These are phyloP conservation scores for Thinocorus orbignyianus DNA, from an alignment of 2,113 vertebrate species.

Conservation along the genomic window DNA sequence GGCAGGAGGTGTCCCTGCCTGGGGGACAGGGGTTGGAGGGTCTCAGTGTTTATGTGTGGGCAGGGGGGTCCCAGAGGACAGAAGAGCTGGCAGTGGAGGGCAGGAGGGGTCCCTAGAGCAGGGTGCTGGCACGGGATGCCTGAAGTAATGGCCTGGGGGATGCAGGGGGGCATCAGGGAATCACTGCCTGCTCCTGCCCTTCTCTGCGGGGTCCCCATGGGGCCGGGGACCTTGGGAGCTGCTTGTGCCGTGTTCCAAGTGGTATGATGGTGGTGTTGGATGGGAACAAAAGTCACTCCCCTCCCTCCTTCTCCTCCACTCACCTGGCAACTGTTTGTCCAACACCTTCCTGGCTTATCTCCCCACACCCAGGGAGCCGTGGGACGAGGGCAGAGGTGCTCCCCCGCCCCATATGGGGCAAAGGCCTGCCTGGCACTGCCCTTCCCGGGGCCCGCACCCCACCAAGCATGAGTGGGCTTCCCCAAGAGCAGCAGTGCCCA, in stretches of 20 bases:
- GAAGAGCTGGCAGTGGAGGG: neutral
- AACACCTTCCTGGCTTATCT: conserved; percentile 63
- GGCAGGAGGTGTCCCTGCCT: neutral
- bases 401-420: conserved; percentile 26
- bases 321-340: conserved; percentile 48
- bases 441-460: neutral
- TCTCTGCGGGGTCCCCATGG: accelerated
- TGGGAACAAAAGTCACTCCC: conserved; percentile 34
- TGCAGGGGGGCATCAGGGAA: accelerated
- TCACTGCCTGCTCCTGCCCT: neutral
- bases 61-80: neutral
- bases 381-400: conserved; percentile 48
- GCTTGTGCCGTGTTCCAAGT: neutral
- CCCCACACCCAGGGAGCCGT: conserved; percentile 33
- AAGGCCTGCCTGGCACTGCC: conserved; percentile 57
- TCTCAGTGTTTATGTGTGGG: neutral
- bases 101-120: neutral
- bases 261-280: neutral
- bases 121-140: neutral
- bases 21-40: neutral
- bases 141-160: neutral
- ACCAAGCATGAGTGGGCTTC: neutral
- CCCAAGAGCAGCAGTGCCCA: neutral
- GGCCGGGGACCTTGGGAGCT: neutral
- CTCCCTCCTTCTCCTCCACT: conserved; percentile 43